These are phyloP conservation scores for Crossoptilon crossoptilon DNA, from an alignment of 2,797 vertebrate species.

Conservation along the genomic window DNA sequence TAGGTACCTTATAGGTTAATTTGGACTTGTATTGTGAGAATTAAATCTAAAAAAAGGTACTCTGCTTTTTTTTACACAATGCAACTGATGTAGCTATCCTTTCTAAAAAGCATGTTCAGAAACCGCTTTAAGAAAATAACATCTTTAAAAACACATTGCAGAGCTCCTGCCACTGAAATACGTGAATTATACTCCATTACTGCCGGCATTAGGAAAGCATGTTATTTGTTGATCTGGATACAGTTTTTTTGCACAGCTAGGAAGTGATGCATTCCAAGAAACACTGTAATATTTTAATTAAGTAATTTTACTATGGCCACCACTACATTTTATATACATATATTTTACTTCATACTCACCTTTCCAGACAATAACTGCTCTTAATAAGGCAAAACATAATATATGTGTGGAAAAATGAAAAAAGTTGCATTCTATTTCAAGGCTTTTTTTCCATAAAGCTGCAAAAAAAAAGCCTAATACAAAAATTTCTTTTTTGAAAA, in stretches of 20 bases:
- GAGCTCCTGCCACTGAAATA: not conserved
- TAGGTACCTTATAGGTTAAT: not conserved
- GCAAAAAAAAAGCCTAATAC: not conserved
- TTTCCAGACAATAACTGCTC: not conserved
- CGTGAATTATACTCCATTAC: not conserved
- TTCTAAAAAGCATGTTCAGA: not conserved
- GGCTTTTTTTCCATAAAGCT: not conserved
- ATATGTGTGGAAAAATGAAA: not conserved
- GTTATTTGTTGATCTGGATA: not conserved
- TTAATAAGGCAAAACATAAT: not conserved
- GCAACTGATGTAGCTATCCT: too few species aligned
- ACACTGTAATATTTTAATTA: not conserved
- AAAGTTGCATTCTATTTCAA: not conserved
- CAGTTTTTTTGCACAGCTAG: not conserved
- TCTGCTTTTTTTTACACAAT: not conserved
- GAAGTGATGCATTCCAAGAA: not conserved
- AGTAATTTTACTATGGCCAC: not conserved
- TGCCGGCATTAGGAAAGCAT: not conserved
- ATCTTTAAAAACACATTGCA: not conserved
- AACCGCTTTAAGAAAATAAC: not conserved
- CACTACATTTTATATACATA: not conserved
- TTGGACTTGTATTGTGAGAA: not conserved
- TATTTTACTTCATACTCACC: not conserved
- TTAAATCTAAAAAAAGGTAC: not conserved
- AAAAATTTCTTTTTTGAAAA: not conserved